These are phyloP conservation scores for Euplexia lucipara DNA, from an alignment of 2,888 invertebrate genomes.

Conservation along the genomic window DNA sequence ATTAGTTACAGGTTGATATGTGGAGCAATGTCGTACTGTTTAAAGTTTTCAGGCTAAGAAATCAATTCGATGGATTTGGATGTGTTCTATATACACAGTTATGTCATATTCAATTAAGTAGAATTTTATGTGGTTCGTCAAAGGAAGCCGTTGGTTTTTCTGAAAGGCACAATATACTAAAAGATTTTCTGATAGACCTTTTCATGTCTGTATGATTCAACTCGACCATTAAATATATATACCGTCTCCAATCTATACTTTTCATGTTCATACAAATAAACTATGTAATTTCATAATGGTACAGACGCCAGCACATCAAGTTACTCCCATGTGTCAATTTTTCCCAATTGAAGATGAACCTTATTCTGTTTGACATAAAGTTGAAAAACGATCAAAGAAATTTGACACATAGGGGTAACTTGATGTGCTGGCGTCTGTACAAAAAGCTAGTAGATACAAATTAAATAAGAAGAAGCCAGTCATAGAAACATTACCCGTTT, in stretches of 20 bases:
- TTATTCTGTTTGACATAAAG: too few relatives aligned
- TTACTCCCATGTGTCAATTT: too few relatives aligned
- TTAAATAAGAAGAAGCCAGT: slow-evolving; percentile 8
- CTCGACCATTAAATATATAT: background rate
- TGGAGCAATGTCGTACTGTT: slow-evolving; percentile 51
- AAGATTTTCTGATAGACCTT: background rate
- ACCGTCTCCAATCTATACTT: background rate
- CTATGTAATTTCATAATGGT: background rate
- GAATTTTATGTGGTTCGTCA: background rate
- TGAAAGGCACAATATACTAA: background rate
- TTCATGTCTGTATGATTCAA: background rate
- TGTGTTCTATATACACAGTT: background rate
- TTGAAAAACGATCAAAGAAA: too few relatives aligned
- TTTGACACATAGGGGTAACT: too few relatives aligned
- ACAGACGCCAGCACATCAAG: too few relatives aligned
- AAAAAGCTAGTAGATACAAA: slow-evolving; percentile 2
- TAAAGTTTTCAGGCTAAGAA: slow-evolving; percentile 24
- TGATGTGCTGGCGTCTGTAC: too few relatives aligned
- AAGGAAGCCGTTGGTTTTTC: too few relatives aligned
- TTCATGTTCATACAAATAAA: slow-evolving; percentile 5
- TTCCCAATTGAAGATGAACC: too few relatives aligned
- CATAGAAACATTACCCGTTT: slow-evolving; percentile 17
- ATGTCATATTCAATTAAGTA: slow-evolving; percentile 7
- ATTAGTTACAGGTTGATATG: slow-evolving; percentile 39
- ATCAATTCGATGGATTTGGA: slow-evolving; percentile 19